These are phyloP conservation scores for Epinephelus fuscoguttatus DNA, from an alignment of 2,113 vertebrate species.

Conservation along the genomic window DNA sequence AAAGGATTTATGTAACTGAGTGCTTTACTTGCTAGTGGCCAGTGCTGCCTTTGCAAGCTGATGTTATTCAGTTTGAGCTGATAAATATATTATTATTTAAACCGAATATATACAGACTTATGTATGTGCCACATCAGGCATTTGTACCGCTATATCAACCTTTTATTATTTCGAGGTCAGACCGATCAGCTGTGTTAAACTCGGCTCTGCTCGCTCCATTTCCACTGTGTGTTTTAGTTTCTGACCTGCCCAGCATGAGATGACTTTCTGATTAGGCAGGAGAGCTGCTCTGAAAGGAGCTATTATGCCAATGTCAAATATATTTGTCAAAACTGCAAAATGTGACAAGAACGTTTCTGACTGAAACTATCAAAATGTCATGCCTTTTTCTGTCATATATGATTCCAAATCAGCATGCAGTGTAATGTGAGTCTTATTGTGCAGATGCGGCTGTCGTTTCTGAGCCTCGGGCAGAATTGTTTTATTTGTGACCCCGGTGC, in stretches of 20 bases:
- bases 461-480: slow-evolving; percentile 18
- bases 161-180: not conserved
- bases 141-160: not conserved
- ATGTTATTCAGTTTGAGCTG: not conserved
- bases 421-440: slow-evolving; percentile 10
- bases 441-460: not conserved
- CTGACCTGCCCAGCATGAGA: slow-evolving; percentile 3
- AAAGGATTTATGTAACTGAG: not conserved
- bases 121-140: not conserved
- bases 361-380: slow-evolving; percentile 12
- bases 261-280: slow-evolving; percentile 20
- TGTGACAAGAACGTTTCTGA: slow-evolving; percentile 18
- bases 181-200: not conserved
- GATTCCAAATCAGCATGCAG: not conserved
- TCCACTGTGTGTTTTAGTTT: not conserved
- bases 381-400: not conserved
- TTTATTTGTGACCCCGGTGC: slow-evolving; percentile 15
- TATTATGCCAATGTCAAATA: slow-evolving; percentile 6
- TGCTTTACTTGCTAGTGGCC: not conserved
- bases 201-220: not conserved
- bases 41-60: not conserved
- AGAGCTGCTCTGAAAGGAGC: slow-evolving; percentile 13
- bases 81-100: not conserved
- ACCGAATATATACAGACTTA: not conserved
- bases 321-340: slow-evolving; percentile 23